Percentiles rank a stretch among this genome's conserved stretches.
These are phyloP conservation scores for Griposia aprilina DNA, from an alignment of 2,888 invertebrate genomes.

Conservation along the genomic window DNA sequence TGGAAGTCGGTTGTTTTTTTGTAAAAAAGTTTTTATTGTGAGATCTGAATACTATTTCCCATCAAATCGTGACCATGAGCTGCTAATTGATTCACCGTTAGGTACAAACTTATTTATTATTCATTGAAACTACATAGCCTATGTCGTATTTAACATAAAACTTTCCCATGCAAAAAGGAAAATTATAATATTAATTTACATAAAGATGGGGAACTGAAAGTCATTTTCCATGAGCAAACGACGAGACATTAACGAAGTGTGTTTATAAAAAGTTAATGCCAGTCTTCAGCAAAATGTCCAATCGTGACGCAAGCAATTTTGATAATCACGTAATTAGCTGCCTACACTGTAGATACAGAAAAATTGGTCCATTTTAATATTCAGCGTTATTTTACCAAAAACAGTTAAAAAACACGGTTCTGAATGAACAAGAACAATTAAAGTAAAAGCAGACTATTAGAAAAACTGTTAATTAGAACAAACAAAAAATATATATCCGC, in stretches of 20 bases:
- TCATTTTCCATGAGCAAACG: constrained; percentile 27
- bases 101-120: constrained; percentile 1
- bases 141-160: not conserved
- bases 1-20: too few relatives aligned
- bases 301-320: constrained; percentile 44
- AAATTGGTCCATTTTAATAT: constrained; percentile 2
- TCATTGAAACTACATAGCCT: not conserved
- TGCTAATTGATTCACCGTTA: not conserved
- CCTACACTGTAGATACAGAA: not conserved
- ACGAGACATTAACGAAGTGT: not conserved
- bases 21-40: too few relatives aligned
- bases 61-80: not conserved
- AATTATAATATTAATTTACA: constrained; percentile 29
- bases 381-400: constrained; percentile 42
- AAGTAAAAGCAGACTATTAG: constrained; percentile 88
- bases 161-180: not conserved
- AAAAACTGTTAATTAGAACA: constrained; percentile 90
- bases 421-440: constrained; percentile 82
- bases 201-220: constrained; percentile 2
- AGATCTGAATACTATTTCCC: not conserved
- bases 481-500: constrained; percentile 90
- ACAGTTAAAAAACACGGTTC: constrained; percentile 68
- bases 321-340: constrained; percentile 42
- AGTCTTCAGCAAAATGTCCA: constrained; percentile 17
- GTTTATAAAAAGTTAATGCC: constrained; percentile 14